Percentiles rank a stretch among this genome's conserved stretches.
These are phyloP conservation scores for Scaptodrosophila latifasciaeformis DNA, from an alignment of 2,888 invertebrate species.

Conservation along the genomic window DNA sequence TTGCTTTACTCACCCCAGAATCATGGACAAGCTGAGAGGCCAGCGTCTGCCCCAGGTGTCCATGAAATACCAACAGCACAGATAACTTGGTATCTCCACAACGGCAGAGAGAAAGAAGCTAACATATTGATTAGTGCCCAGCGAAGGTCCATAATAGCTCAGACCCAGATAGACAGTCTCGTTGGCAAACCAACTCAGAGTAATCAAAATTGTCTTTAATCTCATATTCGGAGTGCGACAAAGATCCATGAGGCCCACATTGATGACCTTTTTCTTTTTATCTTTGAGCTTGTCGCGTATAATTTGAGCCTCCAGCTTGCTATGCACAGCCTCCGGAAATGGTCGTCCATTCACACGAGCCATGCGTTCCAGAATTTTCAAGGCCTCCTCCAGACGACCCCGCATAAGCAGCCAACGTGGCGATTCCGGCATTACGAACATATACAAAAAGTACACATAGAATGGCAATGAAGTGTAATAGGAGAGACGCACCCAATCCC, in stretches of 20 bases:
- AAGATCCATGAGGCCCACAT: slow-evolving; percentile 74
- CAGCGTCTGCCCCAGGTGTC: slow-evolving; percentile 91
- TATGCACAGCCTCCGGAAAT: slow-evolving; percentile 83
- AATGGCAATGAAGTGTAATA: slow-evolving; percentile 90
- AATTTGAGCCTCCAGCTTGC: slow-evolving; percentile 84
- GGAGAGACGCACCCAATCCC: slow-evolving; percentile 89
- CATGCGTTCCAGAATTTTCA: slow-evolving; percentile 84
- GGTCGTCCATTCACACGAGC: slow-evolving; percentile 86
- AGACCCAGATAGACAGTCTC: slow-evolving; percentile 94
- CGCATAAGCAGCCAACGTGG: slow-evolving; percentile 93
- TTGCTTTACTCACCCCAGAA: slow-evolving; percentile 81
- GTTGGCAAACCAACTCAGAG: slow-evolving; percentile 93
- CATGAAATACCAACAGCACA: slow-evolving; percentile 92
- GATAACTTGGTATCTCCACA: slow-evolving; percentile 92
- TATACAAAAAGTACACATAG: slow-evolving; percentile 87
- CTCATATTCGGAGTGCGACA: slow-evolving; percentile 90
- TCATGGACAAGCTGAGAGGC: slow-evolving; percentile 91
- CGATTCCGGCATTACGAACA: slow-evolving; percentile 92
- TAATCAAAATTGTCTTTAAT: slow-evolving; percentile 88
- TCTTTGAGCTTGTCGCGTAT: slow-evolving; percentile 79
- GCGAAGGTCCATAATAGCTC: slow-evolving; percentile 92
- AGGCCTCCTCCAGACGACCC: slow-evolving; percentile 87
- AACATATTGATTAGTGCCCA: slow-evolving; percentile 90
- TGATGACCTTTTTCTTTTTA: slow-evolving; percentile 75
- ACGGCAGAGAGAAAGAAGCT: slow-evolving; percentile 91